Evolutionary conservation across 2,113 vertebrate species (phyloP).

Genomic region (Globicephala melas): DNA sequence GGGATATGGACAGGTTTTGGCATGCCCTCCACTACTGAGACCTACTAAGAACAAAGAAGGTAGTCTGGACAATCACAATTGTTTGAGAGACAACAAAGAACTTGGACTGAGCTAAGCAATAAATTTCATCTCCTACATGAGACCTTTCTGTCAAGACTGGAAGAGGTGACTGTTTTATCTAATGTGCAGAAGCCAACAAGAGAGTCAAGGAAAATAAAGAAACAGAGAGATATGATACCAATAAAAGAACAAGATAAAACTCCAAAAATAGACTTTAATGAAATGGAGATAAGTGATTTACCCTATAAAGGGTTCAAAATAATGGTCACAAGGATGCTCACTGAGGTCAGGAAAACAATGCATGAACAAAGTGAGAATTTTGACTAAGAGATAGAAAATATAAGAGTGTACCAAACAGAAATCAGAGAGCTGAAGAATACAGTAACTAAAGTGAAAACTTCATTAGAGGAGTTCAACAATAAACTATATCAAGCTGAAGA

Average conservation of each 20-base stretch:
- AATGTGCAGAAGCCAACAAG: neutral
- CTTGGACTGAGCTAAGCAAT: neutral
- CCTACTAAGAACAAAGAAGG: neutral
- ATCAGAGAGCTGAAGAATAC: neutral
- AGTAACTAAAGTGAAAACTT: neutral
- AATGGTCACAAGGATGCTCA: neutral
- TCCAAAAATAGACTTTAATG: neutral
- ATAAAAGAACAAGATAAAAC: neutral
- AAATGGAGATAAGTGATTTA: neutral
- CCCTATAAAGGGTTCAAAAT: neutral
- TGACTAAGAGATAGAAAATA: neutral
- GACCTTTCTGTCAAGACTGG: neutral
- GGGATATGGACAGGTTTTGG: neutral
- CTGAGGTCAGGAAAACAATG: neutral
- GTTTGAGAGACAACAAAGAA: neutral
- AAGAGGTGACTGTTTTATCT: neutral
- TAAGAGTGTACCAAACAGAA: neutral
- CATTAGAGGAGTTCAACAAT: neutral
- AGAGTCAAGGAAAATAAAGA: neutral
- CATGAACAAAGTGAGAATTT: neutral
- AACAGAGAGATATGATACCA: neutral
- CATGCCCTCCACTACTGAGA: neutral
- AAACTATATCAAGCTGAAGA: neutral
- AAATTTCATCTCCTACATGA: neutral
- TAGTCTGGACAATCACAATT: neutral